Conservation (phyloP, 2,113 vertebrate species). For the Alces alces region DNA sequence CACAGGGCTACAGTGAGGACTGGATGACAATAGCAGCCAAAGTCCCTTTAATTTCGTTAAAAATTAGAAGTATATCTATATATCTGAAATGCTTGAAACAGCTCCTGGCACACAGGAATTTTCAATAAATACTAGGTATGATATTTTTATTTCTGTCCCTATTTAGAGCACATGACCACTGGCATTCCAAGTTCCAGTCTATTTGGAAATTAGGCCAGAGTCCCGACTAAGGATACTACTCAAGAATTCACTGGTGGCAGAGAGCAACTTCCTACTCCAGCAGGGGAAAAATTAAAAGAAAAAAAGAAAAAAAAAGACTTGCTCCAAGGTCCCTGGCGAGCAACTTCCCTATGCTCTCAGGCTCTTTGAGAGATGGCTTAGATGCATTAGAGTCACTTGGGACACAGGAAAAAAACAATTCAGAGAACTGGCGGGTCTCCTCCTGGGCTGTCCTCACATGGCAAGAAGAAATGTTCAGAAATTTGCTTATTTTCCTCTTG, state of each 20-base stretch:
- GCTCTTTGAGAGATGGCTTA: neutral
- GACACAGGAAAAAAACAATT: neutral
- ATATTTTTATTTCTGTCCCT: neutral
- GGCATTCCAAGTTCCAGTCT: neutral
- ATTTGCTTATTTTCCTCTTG: neutral
- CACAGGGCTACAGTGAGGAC: neutral
- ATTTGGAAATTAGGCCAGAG: neutral
- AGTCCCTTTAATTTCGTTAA: neutral
- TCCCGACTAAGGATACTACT: neutral
- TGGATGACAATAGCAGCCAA: neutral
- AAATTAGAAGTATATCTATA: neutral
- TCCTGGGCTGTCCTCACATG: neutral
- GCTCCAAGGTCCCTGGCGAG: neutral
- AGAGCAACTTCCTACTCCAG: neutral
- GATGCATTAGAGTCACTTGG: neutral
- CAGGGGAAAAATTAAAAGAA: neutral
- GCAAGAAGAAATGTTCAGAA: neutral
- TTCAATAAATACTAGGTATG: neutral
- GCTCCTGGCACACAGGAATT: neutral
- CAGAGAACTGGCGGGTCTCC: neutral
- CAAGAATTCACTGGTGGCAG: neutral
- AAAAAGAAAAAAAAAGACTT: rapidly evolving
- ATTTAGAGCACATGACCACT: neutral
- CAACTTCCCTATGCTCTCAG: neutral
- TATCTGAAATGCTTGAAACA: neutral